Base-by-base conservation (phyloP, 2,888 invertebrate species). In the Drosophila flavopinicola region DNA sequence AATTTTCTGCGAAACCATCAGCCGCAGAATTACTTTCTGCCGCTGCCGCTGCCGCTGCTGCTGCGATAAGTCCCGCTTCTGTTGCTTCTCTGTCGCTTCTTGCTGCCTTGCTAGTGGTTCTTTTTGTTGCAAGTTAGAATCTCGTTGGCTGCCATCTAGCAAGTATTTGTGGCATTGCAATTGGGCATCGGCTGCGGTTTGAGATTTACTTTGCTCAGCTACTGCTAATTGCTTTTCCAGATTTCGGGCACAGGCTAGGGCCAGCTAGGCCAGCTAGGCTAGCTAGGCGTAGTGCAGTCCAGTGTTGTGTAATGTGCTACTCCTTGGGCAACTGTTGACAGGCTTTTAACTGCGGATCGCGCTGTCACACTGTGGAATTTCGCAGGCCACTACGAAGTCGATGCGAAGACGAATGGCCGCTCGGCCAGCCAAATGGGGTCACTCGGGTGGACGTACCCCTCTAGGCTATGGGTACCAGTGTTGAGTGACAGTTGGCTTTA, bases 61-160 rank as follows among this genome's bases (percentile, higher is more conserved):
- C 82, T 75, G n/a, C n/a, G 83, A 83, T 83, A 83, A 86, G 75
- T 86, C 78, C 86, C 83, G 86, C 86, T 80, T 82, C 78, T 65
- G 57, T 71, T 52, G 17, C 27, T 30, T 30, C 35, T 38, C 25
- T 37, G 20, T 29, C 33, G 1, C 5, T 48, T 4, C 30, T 15
- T 25, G 24, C 41, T 17, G 20, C 13, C 7, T 51, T 23, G 20
- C 20, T 20, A 4, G 30, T 38, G 11, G 6, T 6, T 33, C 27
- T 38, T 39, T 17, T 39, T 30, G 10, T 15, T 30, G 23, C n/a
- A 11, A 15, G 10, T 27, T 45, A 30, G 39, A 33, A 33, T 64
- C 39, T 75, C 9, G 41, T 33, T 57, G 37, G 38, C 32, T 57
- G 29, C 33, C 48, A 33, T 41, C 45, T 20, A 33, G 20, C 17